Conservation (phyloP, 2,113 vertebrate genomes). For the Anolis sagrei region DNA sequence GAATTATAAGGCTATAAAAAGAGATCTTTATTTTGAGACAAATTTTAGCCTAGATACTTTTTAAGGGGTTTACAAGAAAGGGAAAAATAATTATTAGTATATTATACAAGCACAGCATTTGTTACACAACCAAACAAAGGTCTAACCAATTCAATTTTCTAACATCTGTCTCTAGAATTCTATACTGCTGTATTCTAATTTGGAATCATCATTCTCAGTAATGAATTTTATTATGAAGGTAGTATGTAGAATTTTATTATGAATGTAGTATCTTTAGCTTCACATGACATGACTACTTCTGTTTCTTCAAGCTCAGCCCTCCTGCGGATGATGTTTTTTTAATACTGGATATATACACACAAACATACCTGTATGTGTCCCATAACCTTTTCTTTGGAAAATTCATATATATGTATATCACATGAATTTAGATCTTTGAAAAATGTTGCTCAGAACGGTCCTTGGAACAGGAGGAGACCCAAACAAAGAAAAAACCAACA, state of each 20-base stretch:
- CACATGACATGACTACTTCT: background rate
- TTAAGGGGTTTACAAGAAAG: conserved; percentile 33
- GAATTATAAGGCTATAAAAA: background rate
- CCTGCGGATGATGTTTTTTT: conserved; percentile 32
- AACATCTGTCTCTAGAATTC: background rate
- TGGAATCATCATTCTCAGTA: background rate
- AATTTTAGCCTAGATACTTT: conserved; percentile 31
- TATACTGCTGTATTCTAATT: background rate
- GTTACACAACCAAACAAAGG: conserved; percentile 29
- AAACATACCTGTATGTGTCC: background rate
- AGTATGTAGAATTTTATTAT: conserved; percentile 25
- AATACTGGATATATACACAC: background rate
- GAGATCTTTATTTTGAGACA: background rate
- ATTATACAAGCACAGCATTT: conserved; percentile 48
- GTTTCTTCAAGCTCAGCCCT: conserved; percentile 12
- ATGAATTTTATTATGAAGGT: conserved; percentile 12
- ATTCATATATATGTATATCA: background rate
- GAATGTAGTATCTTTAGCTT: conserved; percentile 39
- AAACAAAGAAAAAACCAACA: conserved; percentile 23
- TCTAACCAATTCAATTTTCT: conserved; percentile 33
- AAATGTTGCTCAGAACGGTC: conserved; percentile 38
- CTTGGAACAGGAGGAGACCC: background rate
- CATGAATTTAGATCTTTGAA: background rate
- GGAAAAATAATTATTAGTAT: conserved; percentile 23
- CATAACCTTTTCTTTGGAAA: background rate